Percentiles rank a stretch among this genome's conserved stretches.
Evolutionary conservation across 2,888 invertebrate genomes (phyloP).

Genomic region (Oscheius sp.): DNA sequence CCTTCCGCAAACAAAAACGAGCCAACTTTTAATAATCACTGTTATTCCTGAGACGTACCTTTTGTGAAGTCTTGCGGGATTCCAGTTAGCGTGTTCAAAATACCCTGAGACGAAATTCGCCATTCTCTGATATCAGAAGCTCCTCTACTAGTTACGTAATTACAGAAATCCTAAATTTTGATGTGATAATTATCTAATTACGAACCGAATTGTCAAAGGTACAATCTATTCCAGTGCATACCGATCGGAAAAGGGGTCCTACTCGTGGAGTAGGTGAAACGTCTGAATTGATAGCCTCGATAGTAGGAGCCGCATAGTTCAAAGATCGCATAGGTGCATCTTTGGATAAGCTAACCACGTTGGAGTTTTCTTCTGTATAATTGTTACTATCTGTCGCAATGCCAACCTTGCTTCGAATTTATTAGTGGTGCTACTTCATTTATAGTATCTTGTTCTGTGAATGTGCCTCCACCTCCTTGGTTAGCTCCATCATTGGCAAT

Average conservation of each 20-base stretch:
- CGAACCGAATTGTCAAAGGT: constrained; percentile 50
- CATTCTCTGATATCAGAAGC: constrained; percentile 47
- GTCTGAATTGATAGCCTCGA: constrained; percentile 9
- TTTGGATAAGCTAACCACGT: background rate
- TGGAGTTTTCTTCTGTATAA: background rate
- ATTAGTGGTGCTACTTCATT: too few relatives aligned
- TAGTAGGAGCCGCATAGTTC: constrained; percentile 31
- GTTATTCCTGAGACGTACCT: constrained; percentile 32
- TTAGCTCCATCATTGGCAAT: constrained; percentile 54
- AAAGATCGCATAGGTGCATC: constrained; percentile 9
- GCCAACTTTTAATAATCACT: constrained; percentile 45
- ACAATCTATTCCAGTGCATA: constrained; percentile 57
- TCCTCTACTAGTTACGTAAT: constrained; percentile 53
- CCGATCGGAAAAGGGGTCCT: constrained; percentile 51
- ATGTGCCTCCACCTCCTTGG: constrained; percentile 59
- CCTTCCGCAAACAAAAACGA: constrained; percentile 58
- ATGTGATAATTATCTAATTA: background rate
- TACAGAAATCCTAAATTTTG: constrained; percentile 53
- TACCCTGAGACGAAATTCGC: constrained; percentile 50
- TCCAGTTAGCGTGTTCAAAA: constrained; percentile 62
- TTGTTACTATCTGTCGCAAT: background rate
- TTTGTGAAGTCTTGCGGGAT: constrained; percentile 55
- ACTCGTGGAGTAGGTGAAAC: constrained; percentile 44
- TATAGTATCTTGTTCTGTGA: constrained; percentile 36
- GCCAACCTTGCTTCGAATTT: background rate